These are phyloP conservation scores for Nomada ferruginata DNA, from an alignment of 2,888 invertebrate genomes.

Conservation along the genomic window DNA sequence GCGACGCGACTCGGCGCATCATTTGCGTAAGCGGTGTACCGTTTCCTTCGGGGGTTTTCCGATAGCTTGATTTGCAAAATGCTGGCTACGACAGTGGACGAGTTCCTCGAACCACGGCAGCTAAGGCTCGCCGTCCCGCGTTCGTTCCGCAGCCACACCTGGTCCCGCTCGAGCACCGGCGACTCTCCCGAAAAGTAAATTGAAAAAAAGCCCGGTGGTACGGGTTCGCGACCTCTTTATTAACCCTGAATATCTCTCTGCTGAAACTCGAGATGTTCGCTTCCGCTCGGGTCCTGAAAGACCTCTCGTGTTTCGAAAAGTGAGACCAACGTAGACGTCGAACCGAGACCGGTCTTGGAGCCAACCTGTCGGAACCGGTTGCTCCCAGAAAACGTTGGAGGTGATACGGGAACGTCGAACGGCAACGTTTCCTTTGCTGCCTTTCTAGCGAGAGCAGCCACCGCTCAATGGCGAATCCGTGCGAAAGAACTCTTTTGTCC, in stretches of 20 bases:
- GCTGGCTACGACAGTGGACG: conserved; percentile 8
- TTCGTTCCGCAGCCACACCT: no score
- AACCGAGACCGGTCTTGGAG: conserved; percentile 30
- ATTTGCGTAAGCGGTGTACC: neutral
- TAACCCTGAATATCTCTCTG: conserved; percentile 22
- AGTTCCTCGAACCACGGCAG: neutral
- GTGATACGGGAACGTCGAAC: conserved; percentile 50
- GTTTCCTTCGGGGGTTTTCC: neutral
- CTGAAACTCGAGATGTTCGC: conserved; percentile 43
- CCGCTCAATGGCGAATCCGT: conserved; percentile 64
- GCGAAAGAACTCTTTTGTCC: conserved; percentile 71
- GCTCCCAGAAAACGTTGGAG: conserved; percentile 50
- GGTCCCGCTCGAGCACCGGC: neutral
- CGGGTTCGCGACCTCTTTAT: conserved; percentile 2
- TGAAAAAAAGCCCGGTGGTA: neutral
- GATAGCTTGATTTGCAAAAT: neutral
- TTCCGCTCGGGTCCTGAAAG: conserved; percentile 21
- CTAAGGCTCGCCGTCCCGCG: no score
- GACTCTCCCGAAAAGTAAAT: neutral
- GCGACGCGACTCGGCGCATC: conserved; percentile 29
- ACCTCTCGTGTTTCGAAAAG: conserved; percentile 51
- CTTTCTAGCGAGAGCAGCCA: conserved; percentile 39
- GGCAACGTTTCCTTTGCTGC: conserved; percentile 46
- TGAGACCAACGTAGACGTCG: conserved; percentile 32
- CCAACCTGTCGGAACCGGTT: conserved; percentile 60